Conservation (phyloP, 2,888 invertebrate genomes). For the Ectobius pallidus region DNA sequence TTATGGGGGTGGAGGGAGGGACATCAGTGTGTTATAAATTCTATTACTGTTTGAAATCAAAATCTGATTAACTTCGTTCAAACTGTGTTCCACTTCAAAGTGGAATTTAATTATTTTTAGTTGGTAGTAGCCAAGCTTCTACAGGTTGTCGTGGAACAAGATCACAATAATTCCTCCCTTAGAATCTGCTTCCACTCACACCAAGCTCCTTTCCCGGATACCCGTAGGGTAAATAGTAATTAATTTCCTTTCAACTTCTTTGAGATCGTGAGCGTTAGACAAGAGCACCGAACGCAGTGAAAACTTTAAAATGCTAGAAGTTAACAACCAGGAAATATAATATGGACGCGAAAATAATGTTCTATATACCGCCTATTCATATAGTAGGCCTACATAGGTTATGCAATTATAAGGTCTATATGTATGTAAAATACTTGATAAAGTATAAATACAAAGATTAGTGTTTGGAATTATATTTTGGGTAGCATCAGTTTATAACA, state of each 20-base stretch:
- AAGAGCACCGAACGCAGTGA: not conserved
- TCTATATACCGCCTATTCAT: too few relatives aligned
- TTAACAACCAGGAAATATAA: not conserved
- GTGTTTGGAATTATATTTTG: too few relatives aligned
- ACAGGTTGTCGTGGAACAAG: not conserved
- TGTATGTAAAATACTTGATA: too few relatives aligned
- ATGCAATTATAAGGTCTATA: too few relatives aligned
- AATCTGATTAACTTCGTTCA: constrained; percentile 50
- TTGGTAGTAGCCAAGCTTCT: not conserved
- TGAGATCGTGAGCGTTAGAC: not conserved
- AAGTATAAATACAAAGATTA: too few relatives aligned
- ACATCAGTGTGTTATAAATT: constrained; percentile 17
- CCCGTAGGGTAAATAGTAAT: constrained; percentile 32
- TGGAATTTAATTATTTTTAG: constrained; percentile 50
- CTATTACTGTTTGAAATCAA: constrained; percentile 46
- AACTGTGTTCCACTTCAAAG: constrained; percentile 49
- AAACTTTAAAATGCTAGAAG: not conserved
- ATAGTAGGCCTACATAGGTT: too few relatives aligned
- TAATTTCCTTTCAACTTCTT: constrained; percentile 27
- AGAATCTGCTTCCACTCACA: not conserved
- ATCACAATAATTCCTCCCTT: not conserved
- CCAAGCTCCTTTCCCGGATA: not conserved
- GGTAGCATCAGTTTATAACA: too few relatives aligned
- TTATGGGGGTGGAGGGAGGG: too few relatives aligned
- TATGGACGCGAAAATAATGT: too few relatives aligned